These are phyloP conservation scores for Sorex maritimensis DNA, from an alignment of 2,797 vertebrate genomes.

Conservation along the genomic window DNA sequence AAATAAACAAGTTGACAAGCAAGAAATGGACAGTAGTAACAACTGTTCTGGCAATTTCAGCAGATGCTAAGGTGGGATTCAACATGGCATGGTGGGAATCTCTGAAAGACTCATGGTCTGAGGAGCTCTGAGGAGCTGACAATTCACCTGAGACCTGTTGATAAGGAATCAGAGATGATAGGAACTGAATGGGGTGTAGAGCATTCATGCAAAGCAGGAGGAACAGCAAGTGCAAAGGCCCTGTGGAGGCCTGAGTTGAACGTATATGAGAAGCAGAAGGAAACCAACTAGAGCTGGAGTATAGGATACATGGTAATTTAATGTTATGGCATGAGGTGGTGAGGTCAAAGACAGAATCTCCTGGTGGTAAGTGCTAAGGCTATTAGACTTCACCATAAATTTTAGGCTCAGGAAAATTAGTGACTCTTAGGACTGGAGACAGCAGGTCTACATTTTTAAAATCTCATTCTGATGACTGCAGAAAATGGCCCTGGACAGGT, in stretches of 20 bases:
- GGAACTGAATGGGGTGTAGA: too few species aligned
- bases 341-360: not conserved
- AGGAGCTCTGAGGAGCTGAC: not conserved
- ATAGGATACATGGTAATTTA: not conserved
- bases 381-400: not conserved
- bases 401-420: not conserved
- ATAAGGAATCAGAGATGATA: not conserved
- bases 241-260: not conserved
- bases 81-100: not conserved
- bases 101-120: not conserved
- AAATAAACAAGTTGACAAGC: not conserved
- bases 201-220: not conserved
- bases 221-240: not conserved
- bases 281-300: not conserved
- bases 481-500: not conserved
- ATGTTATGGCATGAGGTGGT: not conserved
- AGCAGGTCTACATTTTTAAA: not conserved
- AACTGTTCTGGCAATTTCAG: not conserved
- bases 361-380: not conserved
- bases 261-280: not conserved
- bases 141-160: not conserved
- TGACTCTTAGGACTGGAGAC: not conserved
- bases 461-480: not conserved
- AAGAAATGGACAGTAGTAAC: not conserved
- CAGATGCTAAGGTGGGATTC: not conserved